Conservation (phyloP, 2,888 invertebrate genomes). For the Pyralis farinalis region DNA sequence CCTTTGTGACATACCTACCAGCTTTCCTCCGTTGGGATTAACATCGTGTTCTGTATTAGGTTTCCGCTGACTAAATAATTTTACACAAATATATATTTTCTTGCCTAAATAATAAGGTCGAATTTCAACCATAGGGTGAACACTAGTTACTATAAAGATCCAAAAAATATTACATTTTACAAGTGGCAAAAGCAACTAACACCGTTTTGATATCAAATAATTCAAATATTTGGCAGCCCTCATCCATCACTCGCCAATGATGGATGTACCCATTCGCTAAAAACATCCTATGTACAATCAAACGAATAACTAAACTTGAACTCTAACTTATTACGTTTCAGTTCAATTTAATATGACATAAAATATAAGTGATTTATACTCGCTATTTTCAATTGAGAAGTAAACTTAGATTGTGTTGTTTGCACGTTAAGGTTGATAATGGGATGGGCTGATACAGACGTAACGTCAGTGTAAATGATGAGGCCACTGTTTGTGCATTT, state of each 20-base stretch:
- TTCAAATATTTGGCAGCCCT: slow-evolving; percentile 75
- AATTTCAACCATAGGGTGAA: no score
- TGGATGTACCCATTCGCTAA: slow-evolving; percentile 57
- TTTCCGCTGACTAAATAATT: no score
- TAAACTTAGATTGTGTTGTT: not conserved
- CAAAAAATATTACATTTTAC: slow-evolving; percentile 10
- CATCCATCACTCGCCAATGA: slow-evolving; percentile 76
- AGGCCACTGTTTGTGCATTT: slow-evolving; percentile 65
- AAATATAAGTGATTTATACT: not conserved
- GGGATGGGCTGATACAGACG: slow-evolving; percentile 7
- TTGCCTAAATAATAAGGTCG: no score
- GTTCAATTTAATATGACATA: slow-evolving; percentile 19
- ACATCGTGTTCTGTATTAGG: no score
- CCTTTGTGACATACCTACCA: no score
- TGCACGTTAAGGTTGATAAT: no score
- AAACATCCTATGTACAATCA: slow-evolving; percentile 25
- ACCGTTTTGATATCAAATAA: slow-evolving; percentile 58
- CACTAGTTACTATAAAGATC: no score
- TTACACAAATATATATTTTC: no score
- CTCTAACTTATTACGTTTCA: not conserved
- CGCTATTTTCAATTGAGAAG: not conserved
- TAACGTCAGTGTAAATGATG: slow-evolving; percentile 52
- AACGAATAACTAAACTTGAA: slow-evolving; percentile 4
- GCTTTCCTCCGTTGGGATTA: no score
- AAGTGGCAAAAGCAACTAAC: slow-evolving; percentile 32